Conservation (phyloP, 2,888 invertebrate species). For the Schizaphis graminum region DNA sequence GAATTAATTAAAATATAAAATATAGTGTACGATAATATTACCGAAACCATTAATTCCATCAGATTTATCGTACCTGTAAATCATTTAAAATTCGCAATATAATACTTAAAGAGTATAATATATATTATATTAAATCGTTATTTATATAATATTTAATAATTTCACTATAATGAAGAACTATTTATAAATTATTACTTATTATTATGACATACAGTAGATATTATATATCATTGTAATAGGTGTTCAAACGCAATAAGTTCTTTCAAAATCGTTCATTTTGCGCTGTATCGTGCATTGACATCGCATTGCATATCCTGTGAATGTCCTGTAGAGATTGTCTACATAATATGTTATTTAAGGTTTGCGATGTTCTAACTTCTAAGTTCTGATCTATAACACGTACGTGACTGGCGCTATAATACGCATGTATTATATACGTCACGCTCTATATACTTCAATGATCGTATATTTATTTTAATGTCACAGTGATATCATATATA, state of each 20-base stretch:
- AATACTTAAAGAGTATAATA: neutral
- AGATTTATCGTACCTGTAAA: neutral
- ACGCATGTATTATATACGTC: constrained; percentile 3
- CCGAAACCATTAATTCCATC: neutral
- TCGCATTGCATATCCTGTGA: constrained; percentile 29
- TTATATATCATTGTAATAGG: neutral
- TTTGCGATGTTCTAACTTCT: constrained; percentile 14
- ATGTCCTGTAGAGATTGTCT: neutral
- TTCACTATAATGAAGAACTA: neutral
- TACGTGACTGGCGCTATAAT: constrained; percentile 28
- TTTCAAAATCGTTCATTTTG: constrained; percentile 28
- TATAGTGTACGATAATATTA: neutral
- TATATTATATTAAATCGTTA: neutral
- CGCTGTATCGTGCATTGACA: neutral
- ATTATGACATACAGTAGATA: neutral
- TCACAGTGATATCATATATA: neutral
- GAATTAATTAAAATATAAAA: neutral
- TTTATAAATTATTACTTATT: neutral
- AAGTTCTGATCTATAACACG: constrained; percentile 29
- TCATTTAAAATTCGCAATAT: neutral
- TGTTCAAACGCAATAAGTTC: neutral
- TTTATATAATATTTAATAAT: neutral
- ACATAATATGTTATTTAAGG: constrained; percentile 19
- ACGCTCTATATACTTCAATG: constrained; percentile 43
- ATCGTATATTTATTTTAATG: constrained; percentile 41